Evolutionary conservation across 37 sponge, comb jelly and placozoan species (phyloP), one percentile per base, ranked within the genome.

Genomic region (Theonella swinhoei): DNA sequence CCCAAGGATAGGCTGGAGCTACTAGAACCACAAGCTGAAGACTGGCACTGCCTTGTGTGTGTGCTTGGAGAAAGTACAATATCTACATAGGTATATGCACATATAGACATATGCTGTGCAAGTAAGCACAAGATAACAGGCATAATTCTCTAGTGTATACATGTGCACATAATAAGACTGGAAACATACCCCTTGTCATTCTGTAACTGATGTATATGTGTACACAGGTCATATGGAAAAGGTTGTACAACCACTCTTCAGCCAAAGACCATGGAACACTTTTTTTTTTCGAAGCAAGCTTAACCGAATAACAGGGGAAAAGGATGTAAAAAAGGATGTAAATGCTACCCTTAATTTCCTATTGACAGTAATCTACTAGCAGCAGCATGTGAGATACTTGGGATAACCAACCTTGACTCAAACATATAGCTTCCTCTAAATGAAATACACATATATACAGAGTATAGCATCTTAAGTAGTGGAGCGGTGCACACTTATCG

Each of bases 181-280:
- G 19, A 14, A 22, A 59, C 20, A 59, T 59, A 22, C 14, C 14
- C 20, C 61, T 59, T 22, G 61, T 59, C 14, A 22, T 59, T 68
- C 22, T 17, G 14, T 14, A n/a, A n/a, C n/a, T n/a, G n/a, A n/a
- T n/a, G n/a, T n/a, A n/a, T n/a, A n/a, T n/a, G n/a, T n/a, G n/a
- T n/a, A n/a, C n/a, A 29, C 22, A 75, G 72, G 59, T 75, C 69
- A 68, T 68, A 5, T 75, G 74, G 74, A 35, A 81, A 14, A 17
- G 22, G 8, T 28, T 81, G n/a, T 76, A 75, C 60, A 70, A 58
- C n/a, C 11, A 38, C n/a, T n/a, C n/a, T n/a, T n/a, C 63, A 68
- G 28, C 83, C 25, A 37, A 59, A 37, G 81, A 80, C 35, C 70
- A 68, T 32, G 81, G 81, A 11, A 80, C 81, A 19, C 70, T 80